Percentiles rank a stretch among this genome's conserved stretches.
phyloP scores from a whole-genome alignment of 2,797 vertebrate genomes.

The Schizothorax lantsangensis region DNA sequence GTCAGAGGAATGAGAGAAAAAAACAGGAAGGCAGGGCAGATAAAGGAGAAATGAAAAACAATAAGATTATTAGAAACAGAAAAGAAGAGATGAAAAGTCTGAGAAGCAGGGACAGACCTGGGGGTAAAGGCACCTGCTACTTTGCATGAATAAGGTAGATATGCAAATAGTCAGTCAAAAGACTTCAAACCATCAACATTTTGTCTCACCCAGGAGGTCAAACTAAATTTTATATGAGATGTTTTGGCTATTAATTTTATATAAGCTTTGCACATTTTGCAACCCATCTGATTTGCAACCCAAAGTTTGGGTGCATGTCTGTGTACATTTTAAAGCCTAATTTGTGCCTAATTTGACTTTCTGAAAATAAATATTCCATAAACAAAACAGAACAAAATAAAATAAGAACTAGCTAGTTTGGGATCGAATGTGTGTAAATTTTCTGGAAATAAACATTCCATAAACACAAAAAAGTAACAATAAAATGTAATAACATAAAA shows the following conservation, averaged over 20 bases:
- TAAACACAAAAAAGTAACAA: neutral
- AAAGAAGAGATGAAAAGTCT: neutral
- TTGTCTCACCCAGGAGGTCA: neutral
- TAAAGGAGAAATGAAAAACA: neutral
- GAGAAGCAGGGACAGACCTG: neutral
- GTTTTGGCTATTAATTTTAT: neutral
- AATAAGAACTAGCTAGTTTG: neutral
- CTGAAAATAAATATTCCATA: neutral
- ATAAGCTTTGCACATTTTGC: neutral
- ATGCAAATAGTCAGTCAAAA: neutral
- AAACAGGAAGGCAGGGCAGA: constrained; percentile 20
- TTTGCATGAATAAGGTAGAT: constrained; percentile 8
- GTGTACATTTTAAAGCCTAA: neutral
- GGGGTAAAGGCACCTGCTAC: constrained; percentile 1
- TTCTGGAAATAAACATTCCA: neutral
- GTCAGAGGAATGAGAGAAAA: constrained; percentile 4
- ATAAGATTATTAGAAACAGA: constrained; percentile 6
- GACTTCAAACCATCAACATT: neutral
- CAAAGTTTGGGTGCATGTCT: neutral
- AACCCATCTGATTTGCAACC: neutral
- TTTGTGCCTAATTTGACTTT: neutral
- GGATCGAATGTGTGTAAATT: neutral
- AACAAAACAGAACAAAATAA: neutral
- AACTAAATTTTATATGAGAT: neutral
- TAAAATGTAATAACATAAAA: neutral